phyloP scores from a whole-genome alignment of 2,888 invertebrate genomes.

The Andrena dorsata region DNA sequence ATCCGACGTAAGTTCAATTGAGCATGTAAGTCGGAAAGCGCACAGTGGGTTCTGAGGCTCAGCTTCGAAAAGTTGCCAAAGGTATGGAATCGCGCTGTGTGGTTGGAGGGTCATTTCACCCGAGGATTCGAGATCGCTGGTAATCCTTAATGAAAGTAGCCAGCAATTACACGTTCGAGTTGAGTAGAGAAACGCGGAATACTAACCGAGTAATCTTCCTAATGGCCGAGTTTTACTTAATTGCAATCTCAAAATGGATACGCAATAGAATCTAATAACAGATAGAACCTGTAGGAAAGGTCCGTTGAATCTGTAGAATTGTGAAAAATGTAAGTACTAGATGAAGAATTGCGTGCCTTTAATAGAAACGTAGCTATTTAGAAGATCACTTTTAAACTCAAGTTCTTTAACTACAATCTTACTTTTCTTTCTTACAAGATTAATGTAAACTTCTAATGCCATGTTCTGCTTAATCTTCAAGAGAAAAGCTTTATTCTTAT shows the following conservation, averaged over 20 bases:
- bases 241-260: constrained; percentile 13
- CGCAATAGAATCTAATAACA: constrained; percentile 2
- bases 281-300: neutral
- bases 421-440: too few species aligned
- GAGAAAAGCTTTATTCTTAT: neutral
- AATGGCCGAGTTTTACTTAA: constrained; percentile 12
- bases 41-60: neutral
- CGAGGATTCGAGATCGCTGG: neutral
- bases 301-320: neutral
- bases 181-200: neutral
- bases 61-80: constrained; percentile 16
- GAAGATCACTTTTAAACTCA: too few species aligned
- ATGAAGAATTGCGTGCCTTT: neutral
- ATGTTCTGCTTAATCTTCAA: neutral
- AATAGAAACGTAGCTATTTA: neutral
- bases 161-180: neutral
- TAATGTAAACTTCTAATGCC: neutral
- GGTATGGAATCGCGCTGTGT: neutral
- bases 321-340: neutral
- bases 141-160: constrained; percentile 1
- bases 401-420: too few species aligned
- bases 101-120: constrained; percentile 17
- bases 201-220: constrained; percentile 15
- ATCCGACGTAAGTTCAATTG: constrained; percentile 30
- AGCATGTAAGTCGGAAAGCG: constrained; percentile 24